Evolutionary conservation across 30 jellyfish, hydroid and myxozoan genomes (phyloP), one percentile per base, ranked within the genome.

Genomic region (Phacellophora camtschatica): DNA sequence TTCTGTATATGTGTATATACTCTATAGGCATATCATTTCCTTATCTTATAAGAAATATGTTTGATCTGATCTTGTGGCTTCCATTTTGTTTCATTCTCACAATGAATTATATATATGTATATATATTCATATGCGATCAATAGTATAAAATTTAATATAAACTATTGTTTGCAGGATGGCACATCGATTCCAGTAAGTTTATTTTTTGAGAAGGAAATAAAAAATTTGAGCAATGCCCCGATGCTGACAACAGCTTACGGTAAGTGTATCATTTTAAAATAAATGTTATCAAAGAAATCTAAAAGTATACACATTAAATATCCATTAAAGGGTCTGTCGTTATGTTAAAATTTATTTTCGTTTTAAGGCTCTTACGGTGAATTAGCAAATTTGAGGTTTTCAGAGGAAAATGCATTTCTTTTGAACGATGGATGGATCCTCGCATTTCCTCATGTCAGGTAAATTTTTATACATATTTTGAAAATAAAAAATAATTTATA

Each of bases 401-500:
- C 94, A 1, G 16, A 46, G 16, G 64, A 29, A 28, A 51, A 59
- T 12, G 79, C 94, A 16, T 69, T 82, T 41, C 51, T 82, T 66
- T 35, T 82, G 49, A 41, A 57, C 31, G 43, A 69, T 22, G 86
- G 94, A 33, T 82, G 94, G 94, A 82, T 82, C 24, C 66, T 82
- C 5, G 94, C 94, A 23, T 82, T 82, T 55, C 86, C 86, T 66
- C 94, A 82, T 69, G 75, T 59, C 20, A 57, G 94, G 94, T 82
- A 42, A 2, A n/a, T n/a, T n/a, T n/a, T n/a, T n/a, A n/a, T n/a
- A n/a, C n/a, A n/a, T n/a, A n/a, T n/a, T n/a, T n/a, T n/a, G n/a
- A n/a, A n/a, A n/a, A n/a, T n/a, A n/a, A n/a, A n/a, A n/a, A n/a
- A n/a, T n/a, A n/a, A n/a, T n/a, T n/a, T n/a, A n/a, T n/a, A n/a